A percentile compares a stretch with the other conserved stretches of the same genome.
These are phyloP conservation scores for Cuculus canorus DNA, from an alignment of 2,797 vertebrate genomes.

Conservation along the genomic window DNA sequence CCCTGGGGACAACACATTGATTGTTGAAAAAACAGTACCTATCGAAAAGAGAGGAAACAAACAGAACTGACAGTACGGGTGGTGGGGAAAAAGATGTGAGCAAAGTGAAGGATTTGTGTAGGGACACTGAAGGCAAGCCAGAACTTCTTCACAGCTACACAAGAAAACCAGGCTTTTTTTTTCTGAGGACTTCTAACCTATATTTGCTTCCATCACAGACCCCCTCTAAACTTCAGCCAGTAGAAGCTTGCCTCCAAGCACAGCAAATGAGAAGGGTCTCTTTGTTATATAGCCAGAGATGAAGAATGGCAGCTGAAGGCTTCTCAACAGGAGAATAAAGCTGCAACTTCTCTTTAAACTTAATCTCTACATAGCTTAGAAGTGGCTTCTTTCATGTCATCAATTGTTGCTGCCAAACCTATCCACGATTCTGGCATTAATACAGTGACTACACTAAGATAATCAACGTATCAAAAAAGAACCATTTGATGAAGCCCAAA, in stretches of 20 bases:
- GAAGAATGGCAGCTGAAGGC: neutral
- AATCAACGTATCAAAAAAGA: neutral
- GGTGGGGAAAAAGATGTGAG: neutral
- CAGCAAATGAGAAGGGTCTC: neutral
- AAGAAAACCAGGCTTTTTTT: neutral
- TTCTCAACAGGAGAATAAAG: neutral
- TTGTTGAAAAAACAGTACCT: neutral
- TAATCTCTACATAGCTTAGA: neutral
- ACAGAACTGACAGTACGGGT: neutral
- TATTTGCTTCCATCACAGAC: rapidly evolving
- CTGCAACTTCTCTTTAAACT: neutral
- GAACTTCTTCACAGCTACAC: neutral
- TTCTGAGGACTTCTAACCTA: neutral
- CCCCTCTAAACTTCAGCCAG: neutral
- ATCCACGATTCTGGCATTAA: neutral
- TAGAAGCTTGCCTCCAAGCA: neutral
- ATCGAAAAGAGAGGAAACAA: neutral
- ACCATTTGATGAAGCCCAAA: neutral
- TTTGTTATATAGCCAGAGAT: no score
- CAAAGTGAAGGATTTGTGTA: neutral
- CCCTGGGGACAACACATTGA: neutral
- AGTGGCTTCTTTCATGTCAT: neutral
- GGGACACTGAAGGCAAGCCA: neutral
- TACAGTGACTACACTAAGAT: neutral
- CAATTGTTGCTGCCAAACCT: neutral